Conservation (phyloP, 2,797 vertebrate species). For the Sebastiscus albofasciatus region DNA sequence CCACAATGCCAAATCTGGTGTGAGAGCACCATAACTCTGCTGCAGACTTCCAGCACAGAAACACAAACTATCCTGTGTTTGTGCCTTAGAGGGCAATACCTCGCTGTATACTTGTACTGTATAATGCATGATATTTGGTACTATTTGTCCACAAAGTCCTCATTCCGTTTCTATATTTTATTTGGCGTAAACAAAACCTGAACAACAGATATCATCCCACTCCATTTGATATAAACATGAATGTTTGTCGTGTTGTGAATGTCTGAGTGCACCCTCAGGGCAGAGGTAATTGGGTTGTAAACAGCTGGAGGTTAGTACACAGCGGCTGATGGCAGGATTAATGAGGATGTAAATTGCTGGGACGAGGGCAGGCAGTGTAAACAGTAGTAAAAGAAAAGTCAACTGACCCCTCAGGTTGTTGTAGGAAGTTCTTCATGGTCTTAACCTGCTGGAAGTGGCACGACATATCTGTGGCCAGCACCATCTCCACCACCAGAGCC, state of each 20-base stretch:
- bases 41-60: slow-evolving; percentile 14
- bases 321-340: slow-evolving; percentile 28
- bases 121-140: slow-evolving; percentile 22
- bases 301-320: slow-evolving; percentile 40
- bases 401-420: slow-evolving; percentile 96
- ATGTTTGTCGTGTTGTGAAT: slow-evolving; percentile 3
- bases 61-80: slow-evolving; percentile 19
- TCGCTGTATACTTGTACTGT: slow-evolving; percentile 1
- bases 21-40: slow-evolving; percentile 39
- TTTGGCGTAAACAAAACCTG: slow-evolving; percentile 17
- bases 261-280: slow-evolving; percentile 12
- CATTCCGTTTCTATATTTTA: slow-evolving; percentile 1
- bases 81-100: slow-evolving; percentile 12
- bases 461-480: slow-evolving; percentile 98
- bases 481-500: slow-evolving; percentile 96
- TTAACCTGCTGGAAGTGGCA: slow-evolving; percentile 99
- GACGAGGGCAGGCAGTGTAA: background rate
- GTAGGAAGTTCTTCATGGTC: slow-evolving; percentile 96
- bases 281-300: slow-evolving; percentile 57
- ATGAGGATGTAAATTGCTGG: slow-evolving; percentile 40
- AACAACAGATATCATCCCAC: slow-evolving; percentile 2
- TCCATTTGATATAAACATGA: slow-evolving; percentile 4
- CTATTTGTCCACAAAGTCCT: slow-evolving; percentile 1
- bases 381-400: background rate
- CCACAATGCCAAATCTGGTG: slow-evolving; percentile 30